Evolutionary conservation across 2,888 invertebrate species (phyloP).

Genomic region (Aleiodes testaceus): DNA sequence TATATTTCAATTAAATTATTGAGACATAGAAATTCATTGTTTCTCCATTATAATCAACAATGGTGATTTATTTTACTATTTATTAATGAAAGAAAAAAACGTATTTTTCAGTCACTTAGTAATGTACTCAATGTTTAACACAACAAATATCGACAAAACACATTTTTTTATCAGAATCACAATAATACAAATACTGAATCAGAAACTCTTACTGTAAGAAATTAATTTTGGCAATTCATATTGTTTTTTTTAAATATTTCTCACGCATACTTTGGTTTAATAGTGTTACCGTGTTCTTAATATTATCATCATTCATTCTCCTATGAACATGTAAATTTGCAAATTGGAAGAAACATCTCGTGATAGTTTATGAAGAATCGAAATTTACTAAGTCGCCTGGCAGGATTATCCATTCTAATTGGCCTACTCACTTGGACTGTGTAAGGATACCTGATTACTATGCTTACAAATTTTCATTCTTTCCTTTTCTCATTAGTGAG

Average conservation of each 20-base stretch:
- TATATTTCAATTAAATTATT: constrained; percentile 1
- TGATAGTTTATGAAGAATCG: background rate
- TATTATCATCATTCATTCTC: background rate
- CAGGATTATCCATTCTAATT: constrained; percentile 17
- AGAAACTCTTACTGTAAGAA: background rate
- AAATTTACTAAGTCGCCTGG: constrained; percentile 6
- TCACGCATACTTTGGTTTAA: constrained; percentile 1
- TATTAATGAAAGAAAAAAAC: constrained; percentile 5
- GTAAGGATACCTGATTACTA: constrained; percentile 3
- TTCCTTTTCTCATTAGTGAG: constrained; percentile 28
- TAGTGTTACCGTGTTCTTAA: background rate
- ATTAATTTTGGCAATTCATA: constrained; percentile 22
- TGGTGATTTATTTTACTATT: background rate
- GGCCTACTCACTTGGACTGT: background rate
- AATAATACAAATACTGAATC: constrained; percentile 21
- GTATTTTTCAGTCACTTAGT: constrained; percentile 11
- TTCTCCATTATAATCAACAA: constrained; percentile 5
- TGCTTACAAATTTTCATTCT: constrained; percentile 9
- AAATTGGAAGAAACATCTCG: constrained; percentile 20
- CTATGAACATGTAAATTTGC: constrained; percentile 11
- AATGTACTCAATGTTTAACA: constrained; percentile 2
- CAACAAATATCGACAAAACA: constrained; percentile 28
- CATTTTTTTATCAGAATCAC: constrained; percentile 13
- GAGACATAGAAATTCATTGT: constrained; percentile 9
- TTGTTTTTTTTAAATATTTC: background rate